Evolutionary conservation across 2,888 invertebrate species (phyloP), one percentile per base, ranked within the genome.

Genomic region (Idaea dimidiata): DNA sequence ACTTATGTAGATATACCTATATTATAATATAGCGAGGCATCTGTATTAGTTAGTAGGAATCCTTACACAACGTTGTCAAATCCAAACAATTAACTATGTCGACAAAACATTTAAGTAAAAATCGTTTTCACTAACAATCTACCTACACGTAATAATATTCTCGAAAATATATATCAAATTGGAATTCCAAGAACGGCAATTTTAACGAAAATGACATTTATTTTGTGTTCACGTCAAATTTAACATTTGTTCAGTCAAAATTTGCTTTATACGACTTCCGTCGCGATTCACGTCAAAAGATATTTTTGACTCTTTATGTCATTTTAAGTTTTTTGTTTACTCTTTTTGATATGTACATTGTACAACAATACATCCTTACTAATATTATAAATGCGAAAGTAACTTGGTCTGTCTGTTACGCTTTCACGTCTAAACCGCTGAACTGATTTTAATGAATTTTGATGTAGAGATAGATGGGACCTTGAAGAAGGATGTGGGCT

Each of bases 191-290:
- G 43, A 43, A 43, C 43, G 14, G 10, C 6, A 43, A 14, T 43
- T 43, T 43, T 43, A 10, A 43, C 43, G 43, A 10, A 43, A 43
- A 8, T 7, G 43, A 43, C 43, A 43, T 43, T 43, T 43, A 43
- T 43, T 43, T 10, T 43, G 43, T 43, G 43, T 43, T 10, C 43
- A 43, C 10, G 43, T 43, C 43, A 43, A 14, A 43, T 43, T 43
- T 43, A 43, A 43, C 43, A 43, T 43, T 43, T 43, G 43, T 43
- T 43, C 43, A 43, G 43, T 43, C 43, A 43, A 43, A 43, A 43
- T 43, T 43, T 43, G 10, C 43, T 43, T 43, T 43, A 43, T 43
- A 43, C 43, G 43, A 43, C 43, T 43, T 43, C 43, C 43, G 43
- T 43, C 14, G 14, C 6, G 43, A 43, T 43, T 3, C 43, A 43